These are phyloP conservation scores for Austrolebias charrua DNA, from an alignment of 2,797 vertebrate species.

Conservation along the genomic window DNA sequence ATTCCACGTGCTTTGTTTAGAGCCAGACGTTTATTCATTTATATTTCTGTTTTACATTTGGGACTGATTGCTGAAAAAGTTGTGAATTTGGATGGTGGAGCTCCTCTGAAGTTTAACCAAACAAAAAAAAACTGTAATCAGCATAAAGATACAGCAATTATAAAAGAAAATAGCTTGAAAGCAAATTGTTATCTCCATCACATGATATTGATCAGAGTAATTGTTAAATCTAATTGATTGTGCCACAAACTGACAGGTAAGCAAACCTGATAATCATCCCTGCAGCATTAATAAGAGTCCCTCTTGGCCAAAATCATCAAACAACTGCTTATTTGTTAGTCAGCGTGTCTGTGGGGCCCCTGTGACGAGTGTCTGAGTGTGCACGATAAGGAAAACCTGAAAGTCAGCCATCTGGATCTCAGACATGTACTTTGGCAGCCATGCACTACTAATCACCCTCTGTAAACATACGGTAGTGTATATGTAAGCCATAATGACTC, in stretches of 20 bases:
- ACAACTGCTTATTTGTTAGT: conserved; percentile 1
- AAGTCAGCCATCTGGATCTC: conserved; percentile 59
- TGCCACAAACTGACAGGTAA: conserved; percentile 15
- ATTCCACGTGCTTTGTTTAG: too few species aligned
- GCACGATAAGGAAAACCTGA: conserved; percentile 45
- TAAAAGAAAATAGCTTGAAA: neutral
- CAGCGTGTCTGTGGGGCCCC: conserved; percentile 6
- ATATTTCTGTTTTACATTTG: too few species aligned
- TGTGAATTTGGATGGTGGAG: neutral
- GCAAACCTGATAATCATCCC: conserved; percentile 8
- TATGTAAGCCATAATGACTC: conserved; percentile 55
- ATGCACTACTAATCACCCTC: conserved; percentile 49
- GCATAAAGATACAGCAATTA: neutral
- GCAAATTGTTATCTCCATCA: neutral
- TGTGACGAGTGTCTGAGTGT: conserved; percentile 27
- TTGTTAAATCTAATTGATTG: neutral
- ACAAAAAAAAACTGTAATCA: conserved; percentile 5
- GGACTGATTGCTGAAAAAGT: neutral
- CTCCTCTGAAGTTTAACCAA: neutral
- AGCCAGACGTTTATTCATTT: too few species aligned
- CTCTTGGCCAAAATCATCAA: conserved; percentile 16
- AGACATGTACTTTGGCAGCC: conserved; percentile 52
- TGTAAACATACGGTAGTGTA: conserved; percentile 71
- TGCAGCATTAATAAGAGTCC: neutral
- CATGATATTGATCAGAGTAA: conserved; percentile 2